Percentiles rank a stretch among this genome's conserved stretches.
These are phyloP conservation scores for Caenorhabditis angaria DNA, from an alignment of 2,888 invertebrate species.

Conservation along the genomic window DNA sequence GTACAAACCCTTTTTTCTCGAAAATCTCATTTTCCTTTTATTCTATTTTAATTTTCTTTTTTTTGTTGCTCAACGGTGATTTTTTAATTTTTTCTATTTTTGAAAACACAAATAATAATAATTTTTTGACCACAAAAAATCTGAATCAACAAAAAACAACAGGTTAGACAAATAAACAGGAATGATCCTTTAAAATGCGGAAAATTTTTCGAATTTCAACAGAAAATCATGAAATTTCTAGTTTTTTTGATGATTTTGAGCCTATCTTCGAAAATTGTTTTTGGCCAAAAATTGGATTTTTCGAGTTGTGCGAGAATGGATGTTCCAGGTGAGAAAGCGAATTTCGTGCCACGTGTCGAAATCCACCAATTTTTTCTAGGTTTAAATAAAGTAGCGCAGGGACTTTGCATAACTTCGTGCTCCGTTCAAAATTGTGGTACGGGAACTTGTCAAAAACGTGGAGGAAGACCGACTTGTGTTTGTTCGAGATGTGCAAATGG, in stretches of 20 bases:
- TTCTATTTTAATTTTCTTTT: background rate
- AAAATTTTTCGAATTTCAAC: no score
- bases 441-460: constrained; percentile 28
- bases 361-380: no score
- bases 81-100: background rate
- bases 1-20: background rate
- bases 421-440: constrained; percentile 41
- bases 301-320: constrained; percentile 36
- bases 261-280: no score
- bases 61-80: constrained; percentile 1
- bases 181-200: no score
- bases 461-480: constrained; percentile 33
- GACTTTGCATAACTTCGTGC: constrained; percentile 32
- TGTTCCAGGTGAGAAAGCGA: no score
- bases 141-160: background rate
- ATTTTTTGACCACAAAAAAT: background rate
- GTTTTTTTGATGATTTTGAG: no score
- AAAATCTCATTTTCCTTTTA: background rate
- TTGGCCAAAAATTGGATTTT: constrained; percentile 8
- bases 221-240: background rate
- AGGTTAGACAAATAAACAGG: background rate
- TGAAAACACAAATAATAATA: background rate
- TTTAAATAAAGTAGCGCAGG: constrained; percentile 20
- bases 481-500: constrained; percentile 41
- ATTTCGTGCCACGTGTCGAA: no score